Evolutionary conservation across 2,113 vertebrate species (phyloP), one percentile per base, ranked within the genome.

Genomic region (Candoia aspera): DNA sequence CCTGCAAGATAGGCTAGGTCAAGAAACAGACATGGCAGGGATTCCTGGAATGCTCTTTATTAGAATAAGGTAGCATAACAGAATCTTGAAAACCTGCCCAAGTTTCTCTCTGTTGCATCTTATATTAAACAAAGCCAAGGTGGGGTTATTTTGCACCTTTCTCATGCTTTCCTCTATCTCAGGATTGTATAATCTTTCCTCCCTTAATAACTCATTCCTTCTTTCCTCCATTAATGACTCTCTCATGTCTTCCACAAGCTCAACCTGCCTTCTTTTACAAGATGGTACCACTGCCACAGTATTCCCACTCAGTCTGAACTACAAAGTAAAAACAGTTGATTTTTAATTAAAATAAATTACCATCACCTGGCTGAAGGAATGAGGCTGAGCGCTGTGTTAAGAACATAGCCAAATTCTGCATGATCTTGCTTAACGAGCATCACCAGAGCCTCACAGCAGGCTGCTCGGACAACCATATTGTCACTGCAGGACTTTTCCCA

Each of bases 401-500:
- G 98, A 91, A 99, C 92, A 13, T 98, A 98, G 49, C 96, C 96
- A 55, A 98, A 97, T 86, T 99, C 98, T 0, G 98, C 98, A 1
- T 98, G 98, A n/a, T 97, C 97, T 96, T 99, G 98, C 21, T 97
- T 97, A 85, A 99, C 99, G 92, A 99, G 97, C 2, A 98, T 97
- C 91, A 99, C 98, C 96, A 99, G 91, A 0, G 98, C 98, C 4
- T 99, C 98, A 0, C 98, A 99, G 96, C 98, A 99, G 84, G 98
- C 96, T 0, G 98, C 98, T 23, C 98, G 97, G 91, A 99, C 97
- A 58, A 97, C 96, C 3, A 97, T 96, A 0, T 94, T 96, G 87
- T 99, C 98, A 91, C 97, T 97, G 97, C 98, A 98, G 93, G 98
- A 99, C 94, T 98, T 98, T 95, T 99, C 98, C 99, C 99, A 99